Base-by-base conservation (phyloP, 2,113 vertebrate genomes). In the Forbesichthys agassizii region DNA sequence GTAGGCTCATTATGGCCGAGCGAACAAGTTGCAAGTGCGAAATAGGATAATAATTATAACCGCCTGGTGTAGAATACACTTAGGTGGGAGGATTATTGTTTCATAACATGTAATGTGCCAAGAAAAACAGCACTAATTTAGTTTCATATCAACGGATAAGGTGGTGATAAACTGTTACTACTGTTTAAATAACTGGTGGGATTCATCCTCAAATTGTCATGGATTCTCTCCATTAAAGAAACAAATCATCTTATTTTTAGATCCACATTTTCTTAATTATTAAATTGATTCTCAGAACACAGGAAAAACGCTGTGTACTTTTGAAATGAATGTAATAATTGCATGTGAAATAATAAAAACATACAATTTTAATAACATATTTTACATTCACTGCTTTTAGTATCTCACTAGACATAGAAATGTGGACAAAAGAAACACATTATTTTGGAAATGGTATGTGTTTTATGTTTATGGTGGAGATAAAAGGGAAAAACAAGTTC, bases 341-440 rank as follows among this genome's bases (percentile, higher is more conserved):
- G 36, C 36, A 42, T 42, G 36, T 42, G 36, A 42, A 42, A 6
- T 42, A 42, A 8, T 42, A 5, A 42, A 42, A 42, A 8, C 36
- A 42, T 42, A 8, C 36, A 42, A 42, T 8, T 57, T 48, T 66
- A n/a, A n/a, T 52, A 48, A 61, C 27, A 62, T 14, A 48, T 33
- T 53, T 81, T 82, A 80, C 61, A 82, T 77, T 62, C 70, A 27
- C 54, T 11, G 77, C 79, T 74, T 78, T 72, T 53, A 67, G 83
- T 79, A 78, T 16, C 14, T 71, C 5, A 9, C 46, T 12, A 33
- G n/a, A 27, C 7, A 42, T 42, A 42, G 5, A 13, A 73, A 69
- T 8, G 47, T 57, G 55, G 73, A 74, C 80, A 82, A 82, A 87
- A 14, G 0, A 9, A 87, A 42, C 87, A 78, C 82, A 77, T 84